Evolutionary conservation across 2,797 vertebrate species (phyloP).

Genomic region (Pampus argenteus): DNA sequence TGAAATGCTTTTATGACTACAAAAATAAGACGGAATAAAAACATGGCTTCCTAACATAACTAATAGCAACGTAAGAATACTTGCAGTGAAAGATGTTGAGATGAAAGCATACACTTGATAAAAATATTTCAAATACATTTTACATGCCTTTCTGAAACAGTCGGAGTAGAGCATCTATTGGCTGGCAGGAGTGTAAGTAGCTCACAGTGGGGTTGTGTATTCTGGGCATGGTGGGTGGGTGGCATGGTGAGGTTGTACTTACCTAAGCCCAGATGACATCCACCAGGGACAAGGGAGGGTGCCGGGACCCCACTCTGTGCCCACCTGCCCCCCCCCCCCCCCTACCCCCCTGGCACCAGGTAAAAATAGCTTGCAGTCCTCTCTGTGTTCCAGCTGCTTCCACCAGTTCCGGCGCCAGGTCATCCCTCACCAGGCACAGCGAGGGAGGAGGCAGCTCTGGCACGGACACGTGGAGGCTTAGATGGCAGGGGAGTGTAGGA

Average conservation of each 20-base stretch:
- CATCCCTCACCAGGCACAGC: slow-evolving; percentile 74
- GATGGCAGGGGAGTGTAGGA: slow-evolving; percentile 36
- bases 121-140: background rate
- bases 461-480: slow-evolving; percentile 39
- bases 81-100: no score
- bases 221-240: slow-evolving; percentile 27
- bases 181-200: slow-evolving; percentile 16
- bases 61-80: no score
- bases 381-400: slow-evolving; percentile 75
- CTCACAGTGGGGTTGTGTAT: slow-evolving; percentile 16
- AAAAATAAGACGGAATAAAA: no score
- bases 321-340: slow-evolving; percentile 80
- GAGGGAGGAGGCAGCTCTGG: slow-evolving; percentile 67
- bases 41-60: no score
- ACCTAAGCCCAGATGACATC: slow-evolving; percentile 78
- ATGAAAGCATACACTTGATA: no score
- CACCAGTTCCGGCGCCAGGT: slow-evolving; percentile 69
- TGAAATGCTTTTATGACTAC: no score
- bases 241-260: slow-evolving; percentile 55
- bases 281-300: slow-evolving; percentile 67
- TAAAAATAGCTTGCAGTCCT: slow-evolving; percentile 75
- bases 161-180: background rate
- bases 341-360: slow-evolving; percentile 65
- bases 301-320: slow-evolving; percentile 74
- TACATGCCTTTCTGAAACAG: background rate